Conservation (phyloP, 1,140 invertebrate species). For the Drosophila nebulosa region DNA sequence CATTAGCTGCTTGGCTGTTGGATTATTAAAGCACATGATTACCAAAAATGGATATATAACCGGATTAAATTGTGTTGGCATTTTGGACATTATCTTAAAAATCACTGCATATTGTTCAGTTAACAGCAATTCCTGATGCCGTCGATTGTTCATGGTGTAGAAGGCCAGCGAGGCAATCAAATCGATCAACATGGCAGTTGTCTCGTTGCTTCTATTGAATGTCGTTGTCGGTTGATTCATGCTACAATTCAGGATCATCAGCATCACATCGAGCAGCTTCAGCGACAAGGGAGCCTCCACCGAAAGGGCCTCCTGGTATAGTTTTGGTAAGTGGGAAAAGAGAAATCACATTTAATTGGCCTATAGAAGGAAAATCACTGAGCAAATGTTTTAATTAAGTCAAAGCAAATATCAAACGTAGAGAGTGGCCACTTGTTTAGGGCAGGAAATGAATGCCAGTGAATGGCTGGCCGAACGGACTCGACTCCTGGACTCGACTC, state of each 20-base stretch:
- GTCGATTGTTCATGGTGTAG: slow-evolving; percentile 82
- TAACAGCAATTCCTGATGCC: slow-evolving; percentile 80
- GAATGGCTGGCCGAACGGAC: no score
- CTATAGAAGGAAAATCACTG: slow-evolving; percentile 59
- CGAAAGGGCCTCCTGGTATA: slow-evolving; percentile 92
- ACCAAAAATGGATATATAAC: slow-evolving; percentile 94
- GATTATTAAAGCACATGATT: slow-evolving; percentile 81
- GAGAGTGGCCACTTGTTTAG: slow-evolving; percentile 71
- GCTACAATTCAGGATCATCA: slow-evolving; percentile 91
- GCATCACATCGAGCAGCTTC: slow-evolving; percentile 93
- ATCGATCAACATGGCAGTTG: slow-evolving; percentile 82
- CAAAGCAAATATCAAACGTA: slow-evolving; percentile 74
- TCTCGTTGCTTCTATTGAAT: slow-evolving; percentile 75
- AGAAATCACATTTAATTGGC: slow-evolving; percentile 60
- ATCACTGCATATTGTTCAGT: slow-evolving; percentile 73
- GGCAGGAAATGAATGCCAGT: slow-evolving; percentile 71
- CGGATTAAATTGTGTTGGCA: slow-evolving; percentile 83
- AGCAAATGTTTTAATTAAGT: slow-evolving; percentile 80
- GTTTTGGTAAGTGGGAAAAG: slow-evolving; percentile 61
- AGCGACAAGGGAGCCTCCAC: slow-evolving; percentile 90
- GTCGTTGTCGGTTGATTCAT: slow-evolving; percentile 82
- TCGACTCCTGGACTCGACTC: slow-evolving; percentile 37
- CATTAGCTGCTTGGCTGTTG: slow-evolving; percentile 61
- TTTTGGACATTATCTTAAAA: slow-evolving; percentile 71
- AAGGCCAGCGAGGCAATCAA: slow-evolving; percentile 83